phyloP scores from a whole-genome alignment of 2,888 invertebrate species.

The Rotaria magnacalcarata region DNA sequence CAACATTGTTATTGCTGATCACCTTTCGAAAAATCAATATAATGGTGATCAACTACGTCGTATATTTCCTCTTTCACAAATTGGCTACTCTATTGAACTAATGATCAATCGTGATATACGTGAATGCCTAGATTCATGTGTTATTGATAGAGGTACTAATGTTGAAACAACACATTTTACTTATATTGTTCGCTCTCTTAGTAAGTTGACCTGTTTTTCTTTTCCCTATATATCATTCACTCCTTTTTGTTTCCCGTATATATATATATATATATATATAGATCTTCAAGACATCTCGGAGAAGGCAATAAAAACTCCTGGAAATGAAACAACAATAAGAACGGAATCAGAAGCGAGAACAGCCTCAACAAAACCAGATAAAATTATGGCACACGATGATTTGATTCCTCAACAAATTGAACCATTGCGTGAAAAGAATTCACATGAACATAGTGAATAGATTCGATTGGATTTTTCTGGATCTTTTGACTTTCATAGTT shows the following conservation, averaged over 20 bases:
- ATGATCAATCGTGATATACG: neutral
- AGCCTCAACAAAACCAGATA: neutral
- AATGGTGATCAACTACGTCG: slow-evolving; percentile 27
- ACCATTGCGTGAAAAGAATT: neutral
- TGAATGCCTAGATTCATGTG: neutral
- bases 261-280: too few species aligned
- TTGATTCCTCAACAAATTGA: neutral
- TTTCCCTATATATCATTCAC: neutral
- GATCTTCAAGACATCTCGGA: neutral
- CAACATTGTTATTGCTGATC: neutral
- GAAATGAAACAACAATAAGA: neutral
- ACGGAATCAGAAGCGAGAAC: neutral
- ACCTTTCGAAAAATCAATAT: neutral
- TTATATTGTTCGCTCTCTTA: neutral
- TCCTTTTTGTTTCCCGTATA: neutral
- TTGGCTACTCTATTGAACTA: neutral
- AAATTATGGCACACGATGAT: neutral
- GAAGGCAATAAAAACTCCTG: neutral
- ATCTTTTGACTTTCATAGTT: neutral
- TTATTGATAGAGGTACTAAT: neutral
- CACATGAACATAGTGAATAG: neutral
- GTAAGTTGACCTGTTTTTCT: neutral
- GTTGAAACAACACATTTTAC: neutral
- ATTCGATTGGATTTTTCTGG: neutral
- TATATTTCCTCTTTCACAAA: neutral